phyloP scores from a whole-genome alignment of 2,888 invertebrate species.

The Poecilobothrus nobilitatus region DNA sequence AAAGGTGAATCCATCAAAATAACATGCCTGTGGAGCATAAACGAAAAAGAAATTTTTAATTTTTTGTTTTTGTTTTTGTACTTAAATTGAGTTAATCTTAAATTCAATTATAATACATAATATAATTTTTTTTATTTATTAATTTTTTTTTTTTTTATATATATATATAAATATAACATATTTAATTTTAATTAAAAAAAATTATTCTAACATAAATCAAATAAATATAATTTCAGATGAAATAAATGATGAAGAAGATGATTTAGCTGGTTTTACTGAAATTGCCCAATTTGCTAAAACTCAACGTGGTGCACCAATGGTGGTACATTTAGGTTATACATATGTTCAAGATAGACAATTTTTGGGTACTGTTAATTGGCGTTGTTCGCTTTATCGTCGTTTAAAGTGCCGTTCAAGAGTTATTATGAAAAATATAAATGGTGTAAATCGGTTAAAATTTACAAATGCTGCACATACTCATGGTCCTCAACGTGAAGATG shows the following conservation, averaged over 20 bases:
- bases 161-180: too few relatives aligned
- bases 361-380: conserved; percentile 23
- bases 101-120: too few relatives aligned
- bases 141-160: too few relatives aligned
- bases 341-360: conserved; percentile 24
- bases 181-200: too few relatives aligned
- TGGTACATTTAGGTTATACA: conserved; percentile 18
- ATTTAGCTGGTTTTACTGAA: conserved; percentile 15
- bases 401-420: conserved; percentile 40
- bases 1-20: too few relatives aligned
- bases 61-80: too few relatives aligned
- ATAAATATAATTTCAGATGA: neutral
- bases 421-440: conserved; percentile 35
- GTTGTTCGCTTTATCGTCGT: conserved; percentile 31
- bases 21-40: too few relatives aligned
- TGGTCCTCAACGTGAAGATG: conserved; percentile 14
- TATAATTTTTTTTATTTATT: too few relatives aligned
- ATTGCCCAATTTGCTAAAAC: conserved; percentile 21
- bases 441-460: conserved; percentile 21
- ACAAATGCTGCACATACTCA: conserved; percentile 22
- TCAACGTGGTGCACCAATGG: conserved; percentile 23
- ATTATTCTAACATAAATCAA: neutral
- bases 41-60: too few relatives aligned
- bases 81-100: too few relatives aligned
- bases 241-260: neutral